Percentiles rank a stretch among this genome's conserved stretches.
phyloP scores from a whole-genome alignment of 2,113 vertebrate genomes.

The Mesembrinibis cayennensis region DNA sequence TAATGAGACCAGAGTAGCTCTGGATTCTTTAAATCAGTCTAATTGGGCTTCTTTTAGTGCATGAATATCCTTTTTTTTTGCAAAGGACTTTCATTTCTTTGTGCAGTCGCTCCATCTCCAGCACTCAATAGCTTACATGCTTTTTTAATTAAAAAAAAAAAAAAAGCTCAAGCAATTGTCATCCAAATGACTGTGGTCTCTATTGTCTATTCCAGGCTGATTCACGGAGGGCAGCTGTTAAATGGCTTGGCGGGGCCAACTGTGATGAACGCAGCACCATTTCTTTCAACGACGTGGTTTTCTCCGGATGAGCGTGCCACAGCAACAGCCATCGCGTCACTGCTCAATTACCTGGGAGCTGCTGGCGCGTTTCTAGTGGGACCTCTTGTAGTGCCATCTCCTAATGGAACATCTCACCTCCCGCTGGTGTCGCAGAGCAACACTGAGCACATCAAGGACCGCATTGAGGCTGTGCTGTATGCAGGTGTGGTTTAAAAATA shows the following conservation, averaged over 20 bases:
- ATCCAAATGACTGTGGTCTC: not conserved
- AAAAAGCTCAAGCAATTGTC: not conserved
- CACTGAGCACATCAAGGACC: constrained; percentile 79
- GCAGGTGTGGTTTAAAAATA: constrained; percentile 76
- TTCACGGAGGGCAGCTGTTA: constrained; percentile 91
- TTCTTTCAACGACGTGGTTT: constrained; percentile 96
- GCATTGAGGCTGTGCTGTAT: constrained; percentile 90
- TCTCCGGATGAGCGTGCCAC: constrained; percentile 94
- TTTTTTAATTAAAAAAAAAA: not conserved
- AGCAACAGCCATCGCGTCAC: constrained; percentile 90
- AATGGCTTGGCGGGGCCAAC: constrained; percentile 95
- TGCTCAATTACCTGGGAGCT: constrained; percentile 87
- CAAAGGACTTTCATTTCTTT: not conserved
- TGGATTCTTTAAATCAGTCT: not conserved
- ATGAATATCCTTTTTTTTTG: not conserved
- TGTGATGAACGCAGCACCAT: constrained; percentile 90
- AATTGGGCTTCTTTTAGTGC: not conserved
- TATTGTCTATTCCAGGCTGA: constrained; percentile 78
- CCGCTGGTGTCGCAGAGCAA: not conserved
- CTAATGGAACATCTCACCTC: constrained; percentile 79
- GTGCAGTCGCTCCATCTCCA: not conserved
- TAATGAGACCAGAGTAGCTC: constrained; percentile 2
- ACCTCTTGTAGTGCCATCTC: constrained; percentile 89
- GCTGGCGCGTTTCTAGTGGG: constrained; percentile 88
- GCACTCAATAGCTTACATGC: not conserved